Base-by-base conservation (phyloP, 2,797 vertebrate genomes). In the Menidia menidia region DNA sequence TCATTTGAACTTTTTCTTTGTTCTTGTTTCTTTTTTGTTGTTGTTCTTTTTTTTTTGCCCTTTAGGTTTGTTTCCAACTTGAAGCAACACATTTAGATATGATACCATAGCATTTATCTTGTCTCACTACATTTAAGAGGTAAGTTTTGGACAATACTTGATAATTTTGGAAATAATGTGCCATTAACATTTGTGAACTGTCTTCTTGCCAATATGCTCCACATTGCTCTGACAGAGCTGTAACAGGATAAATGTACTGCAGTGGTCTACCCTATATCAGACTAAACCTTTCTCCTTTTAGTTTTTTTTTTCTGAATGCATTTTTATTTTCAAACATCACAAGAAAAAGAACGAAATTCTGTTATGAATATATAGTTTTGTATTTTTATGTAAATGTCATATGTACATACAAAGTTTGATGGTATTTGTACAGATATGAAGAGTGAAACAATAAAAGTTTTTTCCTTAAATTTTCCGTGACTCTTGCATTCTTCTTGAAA, bases 381-480 rank as follows among this genome's bases (percentile, higher is more conserved):
- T 99, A 98, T 97, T 98, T 99, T 96, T 98, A 98, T 99, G 98
- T 99, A 99, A 98, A 99, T 99, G 97, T 98, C 96, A 96, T 96
- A 96, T 99, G 97, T 99, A 99, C 96, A 99, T 99, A 99, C 95
- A 99, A 98, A 96, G 97, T 98, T 98, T 98, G 98, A 97, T 96
- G 96, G 96, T 97, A 98, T 99, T 98, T 99, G 97, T 99, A 99
- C 96, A 99, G 97, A 99, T 96, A 97, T 94, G 94, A 98, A 95
- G 96, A 97, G 95, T 98, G 96, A 97, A 97, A 96, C 93, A 96
- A 97, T 96, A 96, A 96, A 93, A 86, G 73, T 87, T 89, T 85
- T 91, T 92, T 90, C 90, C 86, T 91, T 90, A 88, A 84, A 73
- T 64, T 33, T 82, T 3, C 35, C 74, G 42, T 81, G 73, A 60